Conservation (phyloP, 2,113 vertebrate genomes). For the Microcebus murinus region DNA sequence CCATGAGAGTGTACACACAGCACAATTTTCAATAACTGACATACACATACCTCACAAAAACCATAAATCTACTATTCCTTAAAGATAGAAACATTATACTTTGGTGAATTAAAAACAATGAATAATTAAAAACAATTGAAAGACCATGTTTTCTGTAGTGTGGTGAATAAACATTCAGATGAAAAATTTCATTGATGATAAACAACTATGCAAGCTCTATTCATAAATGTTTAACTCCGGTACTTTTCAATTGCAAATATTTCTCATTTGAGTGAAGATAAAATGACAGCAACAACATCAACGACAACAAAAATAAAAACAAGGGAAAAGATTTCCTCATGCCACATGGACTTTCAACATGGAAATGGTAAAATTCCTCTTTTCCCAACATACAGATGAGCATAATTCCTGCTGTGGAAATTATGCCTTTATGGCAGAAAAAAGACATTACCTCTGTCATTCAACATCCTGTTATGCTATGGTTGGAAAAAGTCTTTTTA, state of each 20-base stretch:
- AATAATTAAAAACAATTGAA: slow-evolving; percentile 80
- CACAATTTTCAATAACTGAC: slow-evolving; percentile 75
- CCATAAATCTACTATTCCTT: slow-evolving; percentile 77
- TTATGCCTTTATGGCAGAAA: slow-evolving; percentile 72
- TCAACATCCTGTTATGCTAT: slow-evolving; percentile 77
- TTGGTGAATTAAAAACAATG: slow-evolving; percentile 83
- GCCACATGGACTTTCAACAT: slow-evolving; percentile 76
- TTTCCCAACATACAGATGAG: slow-evolving; percentile 74
- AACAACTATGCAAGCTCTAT: slow-evolving; percentile 70
- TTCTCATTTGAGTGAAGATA: slow-evolving; percentile 66
- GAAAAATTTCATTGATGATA: slow-evolving; percentile 68
- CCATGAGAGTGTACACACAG: slow-evolving; percentile 70
- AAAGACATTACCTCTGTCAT: slow-evolving; percentile 73
- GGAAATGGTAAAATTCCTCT: slow-evolving; percentile 73
- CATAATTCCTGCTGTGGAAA: slow-evolving; percentile 67
- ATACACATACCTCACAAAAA: slow-evolving; percentile 81
- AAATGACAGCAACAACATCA: slow-evolving; percentile 56
- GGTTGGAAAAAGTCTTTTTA: slow-evolving; percentile 79
- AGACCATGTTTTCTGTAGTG: slow-evolving; percentile 77
- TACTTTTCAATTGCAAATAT: slow-evolving; percentile 76
- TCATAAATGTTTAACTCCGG: slow-evolving; percentile 72
- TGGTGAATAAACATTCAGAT: slow-evolving; percentile 81
- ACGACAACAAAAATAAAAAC: slow-evolving; percentile 61
- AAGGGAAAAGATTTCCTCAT: slow-evolving; percentile 83
- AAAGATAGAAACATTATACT: slow-evolving; percentile 81